Base-by-base conservation (phyloP, 2,113 vertebrate genomes). In the Myotis davidii region DNA sequence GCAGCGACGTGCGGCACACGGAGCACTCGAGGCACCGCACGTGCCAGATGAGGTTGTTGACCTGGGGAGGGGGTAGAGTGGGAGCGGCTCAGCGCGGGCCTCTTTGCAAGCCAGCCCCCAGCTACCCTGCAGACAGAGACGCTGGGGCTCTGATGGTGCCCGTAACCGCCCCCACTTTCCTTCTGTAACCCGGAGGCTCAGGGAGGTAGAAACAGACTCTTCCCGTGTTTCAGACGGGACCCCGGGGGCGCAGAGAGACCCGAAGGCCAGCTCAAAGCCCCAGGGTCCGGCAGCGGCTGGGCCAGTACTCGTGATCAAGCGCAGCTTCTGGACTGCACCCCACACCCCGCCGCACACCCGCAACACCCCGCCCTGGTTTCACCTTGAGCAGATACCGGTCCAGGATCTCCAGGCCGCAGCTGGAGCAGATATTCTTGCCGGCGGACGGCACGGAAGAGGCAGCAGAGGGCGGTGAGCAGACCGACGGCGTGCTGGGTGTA, bases 351-450 rank as follows among this genome's bases (percentile, higher is more conserved):
- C 82, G 16, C n/a, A 32, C 7, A 23, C 27, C 17, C 50, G 0
- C 93, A 37, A 32, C 21, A 48, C 20, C 64, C 59, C n/a, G 2
- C 54, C 56, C 42, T 69, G 64, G 85, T 32, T 96, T 96, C 96
- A 99, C 99, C 99, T 99, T 99, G 92, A 99, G 99, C 97, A 99
- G 97, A 98, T 99, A 99, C 97, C 99, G 98, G 98, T 99, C 99
- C 96, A 99, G 98, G 98, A 99, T 99, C 98, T 99, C 99, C 88
- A 99, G 98, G 32, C 99, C 99, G 97, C 99, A 99, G 98, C 99
- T 99, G 96, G 99, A 99, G 98, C 99, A 99, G 98, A 99, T 97
- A 98, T 99, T 99, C 98, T 99, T 99, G 97, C 99, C 99, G 32
- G 98, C 98, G 74, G 99, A 99, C 69, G 98, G 99, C 95, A 98